Evolutionary conservation across 2,113 vertebrate species (phyloP), one percentile per base, ranked within the genome.

Genomic region (Pseudorectes ferrugineus): DNA sequence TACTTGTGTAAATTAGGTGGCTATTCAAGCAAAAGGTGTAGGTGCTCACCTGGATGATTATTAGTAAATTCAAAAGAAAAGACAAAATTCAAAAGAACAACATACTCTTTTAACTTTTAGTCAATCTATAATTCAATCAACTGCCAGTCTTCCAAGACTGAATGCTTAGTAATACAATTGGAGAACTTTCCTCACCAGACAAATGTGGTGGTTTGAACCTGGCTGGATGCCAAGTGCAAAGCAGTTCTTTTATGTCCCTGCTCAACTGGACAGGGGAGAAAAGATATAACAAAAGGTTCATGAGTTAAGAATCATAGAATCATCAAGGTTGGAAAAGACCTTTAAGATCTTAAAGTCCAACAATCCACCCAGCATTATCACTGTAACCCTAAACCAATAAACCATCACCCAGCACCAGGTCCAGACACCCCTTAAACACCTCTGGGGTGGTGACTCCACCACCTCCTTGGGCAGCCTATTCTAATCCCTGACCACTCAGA

Each of bases 391-490:
- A 14, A 58, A 43, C 16, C 31, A 57, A 24, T 21, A 31, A 85
- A 36, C 6, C 11, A 43, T 33, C 54, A 52, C 14, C 22, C 33
- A 75, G 24, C 0, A 0, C 35, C 25, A 36, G 26, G 36, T 19
- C 36, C 45, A 43, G 45, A 29, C 25, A 42, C 7, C 29, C 35
- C 9, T 29, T 3, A 23, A 49, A 59, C 43, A 24, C 23, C 18
- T 43, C 11, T 10, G 31, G 26, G 13, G 8, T 77, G 33, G 14
- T 36, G 36, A 68, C 6, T 38, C 33, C 12, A 28, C 14, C 33
- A 38, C 38, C 14, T 59, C 38, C 33, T 22, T 67, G 62, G 7
- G 7, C 3, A 59, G 14, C 21, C 43, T 68, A 3, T 61, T 59
- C 23, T 2, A 77, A 52, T 68, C 2, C 23, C 54, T 45, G 38